Conservation (phyloP, 2,113 vertebrate genomes). For the Calyptommatus sinebrachiatus region DNA sequence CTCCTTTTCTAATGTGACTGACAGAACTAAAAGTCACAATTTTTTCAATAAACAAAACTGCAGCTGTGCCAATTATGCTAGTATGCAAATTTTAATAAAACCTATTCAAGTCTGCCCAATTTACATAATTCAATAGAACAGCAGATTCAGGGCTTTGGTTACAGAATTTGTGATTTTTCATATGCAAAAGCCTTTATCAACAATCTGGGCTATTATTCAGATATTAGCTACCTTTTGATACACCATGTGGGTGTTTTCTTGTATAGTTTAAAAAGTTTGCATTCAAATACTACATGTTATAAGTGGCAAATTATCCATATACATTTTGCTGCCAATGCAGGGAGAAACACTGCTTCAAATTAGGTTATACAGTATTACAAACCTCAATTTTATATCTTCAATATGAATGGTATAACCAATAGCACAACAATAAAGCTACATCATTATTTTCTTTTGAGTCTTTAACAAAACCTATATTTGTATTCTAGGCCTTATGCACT, state of each 20-base stretch:
- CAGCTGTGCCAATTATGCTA: conserved; percentile 27
- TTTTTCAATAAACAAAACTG: conserved; percentile 20
- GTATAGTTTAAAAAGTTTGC: background rate
- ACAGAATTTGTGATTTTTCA: conserved; percentile 31
- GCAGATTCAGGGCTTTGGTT: conserved; percentile 6
- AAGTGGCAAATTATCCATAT: conserved; percentile 14
- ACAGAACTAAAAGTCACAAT: conserved; percentile 11
- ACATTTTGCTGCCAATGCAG: conserved; percentile 31
- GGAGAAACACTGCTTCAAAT: conserved; percentile 14
- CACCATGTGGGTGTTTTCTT: background rate
- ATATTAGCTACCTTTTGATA: conserved; percentile 7
- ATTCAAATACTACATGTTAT: conserved; percentile 20
- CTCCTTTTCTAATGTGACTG: background rate
- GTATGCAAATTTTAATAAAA: conserved; percentile 16
- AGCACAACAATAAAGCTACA: background rate
- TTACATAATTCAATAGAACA: conserved; percentile 27
- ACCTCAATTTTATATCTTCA: background rate
- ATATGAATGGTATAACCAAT: background rate
- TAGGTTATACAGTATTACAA: conserved; percentile 24
- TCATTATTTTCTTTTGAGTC: background rate
- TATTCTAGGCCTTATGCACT: too few relatives aligned
- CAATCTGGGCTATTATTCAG: background rate
- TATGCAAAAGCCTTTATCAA: background rate
- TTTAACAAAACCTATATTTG: background rate
- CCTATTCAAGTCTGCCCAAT: conserved; percentile 14